Conservation (phyloP, 2,113 vertebrate species). For the Sula dactylatra region DNA sequence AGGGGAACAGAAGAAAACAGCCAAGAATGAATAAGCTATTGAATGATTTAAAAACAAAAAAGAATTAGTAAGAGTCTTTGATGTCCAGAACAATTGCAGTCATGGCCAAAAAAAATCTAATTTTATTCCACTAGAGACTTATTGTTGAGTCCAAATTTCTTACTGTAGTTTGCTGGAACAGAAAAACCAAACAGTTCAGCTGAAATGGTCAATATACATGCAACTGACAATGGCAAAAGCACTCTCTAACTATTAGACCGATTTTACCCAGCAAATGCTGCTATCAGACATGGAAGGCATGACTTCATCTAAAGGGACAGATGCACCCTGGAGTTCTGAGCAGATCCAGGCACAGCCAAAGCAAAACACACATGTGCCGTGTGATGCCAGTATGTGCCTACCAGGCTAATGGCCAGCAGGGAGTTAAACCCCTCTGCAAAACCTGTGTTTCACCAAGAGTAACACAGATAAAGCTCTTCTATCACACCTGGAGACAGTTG, state of each 20-base stretch:
- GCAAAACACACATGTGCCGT: fast-evolving
- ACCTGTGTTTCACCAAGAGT: not conserved
- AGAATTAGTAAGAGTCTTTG: not conserved
- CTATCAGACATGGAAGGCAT: not conserved
- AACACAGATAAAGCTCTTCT: not conserved
- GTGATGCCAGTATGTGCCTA: fast-evolving
- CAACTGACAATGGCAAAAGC: not conserved
- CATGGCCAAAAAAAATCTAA: not conserved
- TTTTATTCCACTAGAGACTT: not conserved
- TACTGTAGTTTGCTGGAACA: not conserved
- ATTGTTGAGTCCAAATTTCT: not conserved
- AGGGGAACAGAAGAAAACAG: not conserved
- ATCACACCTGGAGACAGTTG: not conserved
- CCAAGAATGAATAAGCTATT: not conserved
- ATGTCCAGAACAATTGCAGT: not conserved
- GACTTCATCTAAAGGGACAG: not conserved
- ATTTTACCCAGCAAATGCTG: not conserved
- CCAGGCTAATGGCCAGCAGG: not conserved
- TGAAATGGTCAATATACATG: not conserved
- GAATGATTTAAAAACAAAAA: not conserved
- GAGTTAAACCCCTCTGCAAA: not conserved
- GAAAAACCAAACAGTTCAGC: not conserved
- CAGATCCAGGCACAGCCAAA: not conserved
- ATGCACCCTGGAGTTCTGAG: not conserved
- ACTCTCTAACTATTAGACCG: not conserved